phyloP scores from a whole-genome alignment of 1,140 invertebrate species.

The Oryzaephilus surinamensis region DNA sequence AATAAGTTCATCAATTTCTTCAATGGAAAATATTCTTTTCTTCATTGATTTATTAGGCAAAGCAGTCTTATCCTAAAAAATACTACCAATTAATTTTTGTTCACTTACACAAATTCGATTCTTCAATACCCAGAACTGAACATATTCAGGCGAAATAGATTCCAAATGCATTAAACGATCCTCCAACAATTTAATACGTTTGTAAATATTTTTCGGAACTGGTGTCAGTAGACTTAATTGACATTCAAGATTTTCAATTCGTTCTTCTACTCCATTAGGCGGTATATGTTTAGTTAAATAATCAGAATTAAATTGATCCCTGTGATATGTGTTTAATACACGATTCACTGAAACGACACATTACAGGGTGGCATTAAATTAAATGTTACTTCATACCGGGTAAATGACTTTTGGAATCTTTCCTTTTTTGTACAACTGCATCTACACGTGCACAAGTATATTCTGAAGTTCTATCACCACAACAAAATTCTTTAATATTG shows the following conservation, averaged over 20 bases:
- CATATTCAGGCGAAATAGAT: slow-evolving; percentile 60
- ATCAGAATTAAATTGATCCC: slow-evolving; percentile 27
- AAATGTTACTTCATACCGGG: slow-evolving; percentile 44
- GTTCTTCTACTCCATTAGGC: slow-evolving; percentile 43
- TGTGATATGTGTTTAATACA: slow-evolving; percentile 45
- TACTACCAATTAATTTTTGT: neutral
- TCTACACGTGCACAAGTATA: slow-evolving; percentile 54
- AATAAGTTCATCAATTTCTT: slow-evolving; percentile 30
- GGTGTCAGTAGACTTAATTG: slow-evolving; percentile 43
- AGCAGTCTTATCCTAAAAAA: slow-evolving; percentile 21
- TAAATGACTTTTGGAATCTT: slow-evolving; percentile 57
- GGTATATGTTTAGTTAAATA: slow-evolving; percentile 29
- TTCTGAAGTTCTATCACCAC: slow-evolving; percentile 31
- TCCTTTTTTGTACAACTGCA: slow-evolving; percentile 48
- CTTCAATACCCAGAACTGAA: slow-evolving; percentile 47
- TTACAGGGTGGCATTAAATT: slow-evolving; percentile 22
- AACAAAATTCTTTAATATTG: slow-evolving; percentile 58
- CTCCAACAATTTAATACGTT: slow-evolving; percentile 54
- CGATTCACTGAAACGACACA: slow-evolving; percentile 46
- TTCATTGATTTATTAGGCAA: slow-evolving; percentile 18
- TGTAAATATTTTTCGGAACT: slow-evolving; percentile 46
- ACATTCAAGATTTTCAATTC: slow-evolving; percentile 45
- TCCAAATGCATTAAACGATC: slow-evolving; percentile 53
- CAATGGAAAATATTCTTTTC: slow-evolving; percentile 26
- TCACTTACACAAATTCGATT: neutral